Conservation (phyloP, 2,888 invertebrate species). For the Agelastica alni region DNA sequence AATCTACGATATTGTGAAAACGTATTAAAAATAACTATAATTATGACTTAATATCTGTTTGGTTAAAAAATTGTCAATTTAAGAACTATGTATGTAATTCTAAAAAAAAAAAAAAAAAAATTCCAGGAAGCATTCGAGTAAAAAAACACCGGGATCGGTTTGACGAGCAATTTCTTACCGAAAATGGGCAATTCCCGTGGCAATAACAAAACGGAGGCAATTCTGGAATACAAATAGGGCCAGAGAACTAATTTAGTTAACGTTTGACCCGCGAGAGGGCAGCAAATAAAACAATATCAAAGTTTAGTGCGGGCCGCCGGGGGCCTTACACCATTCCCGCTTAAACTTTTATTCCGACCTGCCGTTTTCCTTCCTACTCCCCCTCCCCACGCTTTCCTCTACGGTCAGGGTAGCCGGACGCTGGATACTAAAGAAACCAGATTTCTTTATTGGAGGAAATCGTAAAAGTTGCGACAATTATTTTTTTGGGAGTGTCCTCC, state of each 20-base stretch:
- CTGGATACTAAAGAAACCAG: conserved; percentile 9
- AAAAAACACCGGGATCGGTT: conserved; percentile 32
- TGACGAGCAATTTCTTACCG: conserved; percentile 45
- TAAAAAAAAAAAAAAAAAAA: too few species aligned
- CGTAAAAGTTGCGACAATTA: background rate
- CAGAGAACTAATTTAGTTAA: conserved; percentile 56
- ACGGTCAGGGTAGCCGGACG: background rate
- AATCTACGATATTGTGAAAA: too few species aligned
- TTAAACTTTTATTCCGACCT: conserved; percentile 47
- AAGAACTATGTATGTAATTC: too few species aligned
- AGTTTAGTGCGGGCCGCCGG: conserved; percentile 55
- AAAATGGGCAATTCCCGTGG: conserved; percentile 49
- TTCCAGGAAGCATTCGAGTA: background rate
- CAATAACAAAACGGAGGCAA: conserved; percentile 53
- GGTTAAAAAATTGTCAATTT: too few species aligned
- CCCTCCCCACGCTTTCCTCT: too few species aligned
- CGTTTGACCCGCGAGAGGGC: conserved; percentile 55
- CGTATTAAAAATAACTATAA: too few species aligned
- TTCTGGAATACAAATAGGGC: conserved; percentile 57
- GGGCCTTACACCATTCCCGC: conserved; percentile 41
- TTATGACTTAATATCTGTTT: too few species aligned
- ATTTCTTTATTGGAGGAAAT: conserved; percentile 7
- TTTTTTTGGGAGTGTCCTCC: background rate
- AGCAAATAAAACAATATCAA: conserved; percentile 58
- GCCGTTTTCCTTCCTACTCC: conserved; percentile 4